phyloP scores from a whole-genome alignment of 2,113 vertebrate genomes.

The Poeciliopsis turrubarensis region DNA sequence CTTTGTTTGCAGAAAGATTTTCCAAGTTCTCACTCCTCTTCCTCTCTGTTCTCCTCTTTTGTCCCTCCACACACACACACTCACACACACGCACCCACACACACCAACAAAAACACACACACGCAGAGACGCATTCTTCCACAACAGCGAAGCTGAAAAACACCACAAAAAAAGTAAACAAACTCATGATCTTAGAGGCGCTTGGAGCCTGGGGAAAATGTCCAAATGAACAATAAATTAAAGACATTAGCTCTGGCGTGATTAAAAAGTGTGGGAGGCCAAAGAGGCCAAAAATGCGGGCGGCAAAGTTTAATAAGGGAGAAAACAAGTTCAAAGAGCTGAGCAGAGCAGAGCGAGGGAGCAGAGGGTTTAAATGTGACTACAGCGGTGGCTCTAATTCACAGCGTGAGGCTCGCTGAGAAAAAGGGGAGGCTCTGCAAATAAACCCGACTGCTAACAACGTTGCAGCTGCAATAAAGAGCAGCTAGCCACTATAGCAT shows the following conservation, averaged over 20 bases:
- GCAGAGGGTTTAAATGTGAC: constrained; percentile 39
- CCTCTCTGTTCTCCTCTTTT: background rate
- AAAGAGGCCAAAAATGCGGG: constrained; percentile 52
- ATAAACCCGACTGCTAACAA: constrained; percentile 57
- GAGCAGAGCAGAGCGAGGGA: constrained; percentile 36
- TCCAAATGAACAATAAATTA: constrained; percentile 76
- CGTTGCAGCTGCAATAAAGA: constrained; percentile 42
- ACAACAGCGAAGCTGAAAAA: constrained; percentile 48
- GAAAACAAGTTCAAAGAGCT: constrained; percentile 53
- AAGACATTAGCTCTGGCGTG: constrained; percentile 70
- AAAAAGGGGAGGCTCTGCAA: constrained; percentile 43
- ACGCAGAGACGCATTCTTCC: constrained; percentile 20
- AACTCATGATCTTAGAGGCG: constrained; percentile 42
- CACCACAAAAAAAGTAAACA: constrained; percentile 37
- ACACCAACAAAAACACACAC: background rate
- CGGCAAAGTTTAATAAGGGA: constrained; percentile 66
- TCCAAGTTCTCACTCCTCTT: background rate
- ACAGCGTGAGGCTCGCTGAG: constrained; percentile 38
- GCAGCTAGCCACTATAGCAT: constrained; percentile 10
- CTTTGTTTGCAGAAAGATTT: background rate
- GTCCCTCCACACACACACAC: background rate
- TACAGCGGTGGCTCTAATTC: constrained; percentile 49
- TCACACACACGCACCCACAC: too few relatives aligned
- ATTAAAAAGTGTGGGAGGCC: constrained; percentile 64
- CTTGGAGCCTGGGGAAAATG: constrained; percentile 52